Percentiles rank a stretch among this genome's conserved stretches.
phyloP scores from a whole-genome alignment of 2,797 vertebrate species.

The Enteromius mattozi region DNA sequence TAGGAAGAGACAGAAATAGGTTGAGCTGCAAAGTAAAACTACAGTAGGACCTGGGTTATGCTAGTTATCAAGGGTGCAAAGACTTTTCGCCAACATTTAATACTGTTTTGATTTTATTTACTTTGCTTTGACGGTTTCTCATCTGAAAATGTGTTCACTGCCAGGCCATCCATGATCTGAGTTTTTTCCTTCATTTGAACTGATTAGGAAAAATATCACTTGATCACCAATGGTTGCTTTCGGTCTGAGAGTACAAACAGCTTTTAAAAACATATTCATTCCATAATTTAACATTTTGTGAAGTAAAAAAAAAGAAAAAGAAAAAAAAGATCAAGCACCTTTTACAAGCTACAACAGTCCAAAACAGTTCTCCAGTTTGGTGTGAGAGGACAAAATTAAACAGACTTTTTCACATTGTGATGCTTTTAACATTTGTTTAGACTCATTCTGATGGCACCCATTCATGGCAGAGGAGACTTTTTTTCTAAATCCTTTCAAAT shows the following conservation, averaged over 20 bases:
- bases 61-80: neutral
- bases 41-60: neutral
- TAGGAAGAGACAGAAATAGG: constrained; percentile 41
- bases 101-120: neutral
- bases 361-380: neutral
- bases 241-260: neutral
- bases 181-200: neutral
- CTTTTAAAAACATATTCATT: neutral
- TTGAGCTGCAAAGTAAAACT: constrained; percentile 31
- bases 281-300: too few species aligned
- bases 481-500: neutral
- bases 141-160: neutral
- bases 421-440: neutral
- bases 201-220: neutral
- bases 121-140: neutral
- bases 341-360: neutral
- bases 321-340: neutral
- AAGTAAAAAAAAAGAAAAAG: neutral
- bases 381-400: neutral
- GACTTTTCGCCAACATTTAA: neutral
- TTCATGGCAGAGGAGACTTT: neutral
- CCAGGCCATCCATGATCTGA: neutral
- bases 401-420: neutral
- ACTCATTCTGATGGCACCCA: neutral
- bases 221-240: neutral